These are phyloP conservation scores for Bellardia bayeri DNA, from an alignment of 2,888 invertebrate genomes.

Conservation along the genomic window DNA sequence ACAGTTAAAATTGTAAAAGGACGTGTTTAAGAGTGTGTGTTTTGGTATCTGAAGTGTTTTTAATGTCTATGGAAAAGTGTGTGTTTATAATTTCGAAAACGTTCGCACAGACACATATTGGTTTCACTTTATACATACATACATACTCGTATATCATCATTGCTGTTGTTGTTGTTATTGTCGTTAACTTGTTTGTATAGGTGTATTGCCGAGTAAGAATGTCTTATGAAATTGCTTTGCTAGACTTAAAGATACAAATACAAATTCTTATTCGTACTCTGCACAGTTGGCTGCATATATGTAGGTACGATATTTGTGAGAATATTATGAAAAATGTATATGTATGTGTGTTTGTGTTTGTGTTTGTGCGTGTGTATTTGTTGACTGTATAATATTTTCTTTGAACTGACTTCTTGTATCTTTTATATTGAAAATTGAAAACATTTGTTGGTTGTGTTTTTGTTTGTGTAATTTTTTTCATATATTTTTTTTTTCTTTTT, in stretches of 20 bases:
- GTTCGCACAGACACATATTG: conserved; percentile 11
- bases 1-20: conserved; percentile 15
- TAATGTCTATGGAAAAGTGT: conserved; percentile 38
- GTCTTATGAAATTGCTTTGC: conserved; percentile 7
- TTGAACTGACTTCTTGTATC: conserved; percentile 33
- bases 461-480: background rate
- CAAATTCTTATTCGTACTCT: background rate
- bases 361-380: background rate
- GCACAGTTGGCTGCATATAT: background rate
- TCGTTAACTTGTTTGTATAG: background rate
- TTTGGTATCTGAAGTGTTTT: conserved; percentile 43
- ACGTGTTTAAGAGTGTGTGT: conserved; percentile 43
- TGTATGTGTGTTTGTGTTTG: background rate
- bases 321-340: background rate
- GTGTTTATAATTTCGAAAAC: conserved; percentile 37
- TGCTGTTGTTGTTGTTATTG: background rate
- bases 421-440: conserved; percentile 57
- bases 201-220: no score
- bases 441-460: conserved; percentile 18
- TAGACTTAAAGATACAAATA: background rate
- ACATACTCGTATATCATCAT: no score
- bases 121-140: conserved; percentile 14
- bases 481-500: conserved; percentile 1
- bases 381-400: conserved; percentile 14
- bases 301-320: background rate